These are phyloP conservation scores for Mormoops blainvillei DNA, from an alignment of 2,113 vertebrate species.

Conservation along the genomic window DNA sequence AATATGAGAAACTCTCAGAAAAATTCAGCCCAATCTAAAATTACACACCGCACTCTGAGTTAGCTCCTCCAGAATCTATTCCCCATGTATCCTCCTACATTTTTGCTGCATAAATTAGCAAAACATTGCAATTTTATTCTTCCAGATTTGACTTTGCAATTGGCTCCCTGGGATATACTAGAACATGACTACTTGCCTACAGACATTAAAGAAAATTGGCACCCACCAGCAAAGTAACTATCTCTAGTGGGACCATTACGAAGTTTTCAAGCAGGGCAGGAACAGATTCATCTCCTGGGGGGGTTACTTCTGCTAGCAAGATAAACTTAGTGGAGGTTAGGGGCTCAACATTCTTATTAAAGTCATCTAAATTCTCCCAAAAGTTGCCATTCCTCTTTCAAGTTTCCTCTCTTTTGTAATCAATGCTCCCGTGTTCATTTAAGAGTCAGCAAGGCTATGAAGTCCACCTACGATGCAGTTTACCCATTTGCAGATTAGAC, in stretches of 20 bases:
- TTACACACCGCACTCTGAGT: neutral
- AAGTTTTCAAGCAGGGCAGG: neutral
- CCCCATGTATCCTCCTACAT: neutral
- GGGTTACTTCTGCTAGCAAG: neutral
- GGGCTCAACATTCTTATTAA: neutral
- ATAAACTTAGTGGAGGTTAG: neutral
- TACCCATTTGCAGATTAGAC: neutral
- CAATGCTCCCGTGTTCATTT: neutral
- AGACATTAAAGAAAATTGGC: neutral
- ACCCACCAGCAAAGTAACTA: neutral
- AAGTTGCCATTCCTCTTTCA: neutral
- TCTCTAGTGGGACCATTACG: neutral
- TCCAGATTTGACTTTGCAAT: neutral
- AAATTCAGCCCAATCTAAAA: neutral
- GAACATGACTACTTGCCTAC: neutral
- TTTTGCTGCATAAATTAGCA: conserved; percentile 8
- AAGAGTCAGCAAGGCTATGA: neutral
- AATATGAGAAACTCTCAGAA: neutral
- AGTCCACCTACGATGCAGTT: neutral
- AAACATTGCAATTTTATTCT: neutral
- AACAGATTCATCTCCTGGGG: neutral
- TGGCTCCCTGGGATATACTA: neutral
- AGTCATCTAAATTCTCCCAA: neutral
- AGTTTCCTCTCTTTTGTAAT: neutral
- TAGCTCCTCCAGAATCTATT: neutral